phyloP scores from a whole-genome alignment of 2,113 vertebrate species.

The Lasiurus cinereus region DNA sequence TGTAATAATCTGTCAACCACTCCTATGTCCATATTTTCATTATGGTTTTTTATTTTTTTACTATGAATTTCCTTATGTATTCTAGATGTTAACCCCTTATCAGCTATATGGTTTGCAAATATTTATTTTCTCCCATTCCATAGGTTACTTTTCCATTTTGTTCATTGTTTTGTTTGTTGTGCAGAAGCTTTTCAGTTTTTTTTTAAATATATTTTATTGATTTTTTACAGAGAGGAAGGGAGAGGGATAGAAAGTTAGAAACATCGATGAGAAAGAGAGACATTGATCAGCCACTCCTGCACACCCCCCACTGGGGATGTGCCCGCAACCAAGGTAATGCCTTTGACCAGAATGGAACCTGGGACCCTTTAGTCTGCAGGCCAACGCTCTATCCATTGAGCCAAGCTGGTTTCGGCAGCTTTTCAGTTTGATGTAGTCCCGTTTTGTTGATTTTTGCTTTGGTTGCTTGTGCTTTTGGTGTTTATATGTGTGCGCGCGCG shows the following conservation, averaged over 20 bases:
- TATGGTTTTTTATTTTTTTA: background rate
- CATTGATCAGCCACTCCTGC: no score
- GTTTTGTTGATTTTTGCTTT: slow-evolving; percentile 1
- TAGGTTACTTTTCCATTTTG: background rate
- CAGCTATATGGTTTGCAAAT: background rate
- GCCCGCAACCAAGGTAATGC: no score
- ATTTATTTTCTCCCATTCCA: background rate
- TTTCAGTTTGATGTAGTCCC: background rate
- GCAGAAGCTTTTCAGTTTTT: background rate
- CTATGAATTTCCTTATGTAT: background rate
- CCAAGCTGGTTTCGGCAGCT: no score
- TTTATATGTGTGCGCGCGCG: background rate
- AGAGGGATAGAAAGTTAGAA: no score
- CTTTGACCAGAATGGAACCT: no score
- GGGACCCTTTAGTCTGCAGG: no score
- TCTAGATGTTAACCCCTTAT: background rate
- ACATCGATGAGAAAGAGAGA: no score
- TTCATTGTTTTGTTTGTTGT: background rate
- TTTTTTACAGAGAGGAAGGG: no score
- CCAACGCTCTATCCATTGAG: no score
- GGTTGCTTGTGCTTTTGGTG: background rate
- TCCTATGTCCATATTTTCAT: background rate
- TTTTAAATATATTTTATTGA: no score
- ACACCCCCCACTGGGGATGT: no score
- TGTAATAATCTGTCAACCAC: background rate